Evolutionary conservation across 2,113 vertebrate species (phyloP), one percentile per base, ranked within the genome.

Genomic region (Rhea americana): DNA sequence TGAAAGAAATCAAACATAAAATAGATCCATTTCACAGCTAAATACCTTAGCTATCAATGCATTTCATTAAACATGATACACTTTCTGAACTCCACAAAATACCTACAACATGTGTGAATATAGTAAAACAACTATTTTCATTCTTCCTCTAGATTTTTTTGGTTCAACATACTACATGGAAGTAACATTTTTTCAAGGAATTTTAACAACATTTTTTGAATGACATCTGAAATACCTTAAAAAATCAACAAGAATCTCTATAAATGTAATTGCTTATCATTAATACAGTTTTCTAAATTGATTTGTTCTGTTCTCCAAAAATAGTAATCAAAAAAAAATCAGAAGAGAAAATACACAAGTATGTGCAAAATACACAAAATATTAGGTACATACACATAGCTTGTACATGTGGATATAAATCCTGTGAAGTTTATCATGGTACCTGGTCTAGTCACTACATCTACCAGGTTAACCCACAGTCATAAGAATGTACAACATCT

Each of bases 131-230:
- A 0, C 7, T 90, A 77, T 77, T 94, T 12, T 1, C 7, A 65
- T 93, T 88, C 45, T 93, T 90, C 25, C 65, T 71, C 28, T 94
- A 88, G 47, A 78, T 48, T 90, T 87, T 87, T 91, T 90, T 79
- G 13, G 70, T 94, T 56, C n/a, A 58, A 88, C 48, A 93, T 79
- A 83, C 74, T 96, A 80, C 82, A 90, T 81, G 48, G 66, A 65
- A 94, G 39, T 47, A 83, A 92, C 78, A 90, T 59, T 59, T 43
- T 67, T 79, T 75, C n/a, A 67, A 84, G 50, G 30, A 68, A 6
- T 80, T 41, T 82, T 84, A 84, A 71, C 25, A 26, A 53, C 74
- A 25, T 89, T 97, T 94, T 78, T 82, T 85, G 91, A 83, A 66
- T 91, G 13, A 17, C 37, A 85, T 11, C 56, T 89, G 65, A 79